Conservation (phyloP, 2,888 invertebrate genomes). For the Volucella inanis region DNA sequence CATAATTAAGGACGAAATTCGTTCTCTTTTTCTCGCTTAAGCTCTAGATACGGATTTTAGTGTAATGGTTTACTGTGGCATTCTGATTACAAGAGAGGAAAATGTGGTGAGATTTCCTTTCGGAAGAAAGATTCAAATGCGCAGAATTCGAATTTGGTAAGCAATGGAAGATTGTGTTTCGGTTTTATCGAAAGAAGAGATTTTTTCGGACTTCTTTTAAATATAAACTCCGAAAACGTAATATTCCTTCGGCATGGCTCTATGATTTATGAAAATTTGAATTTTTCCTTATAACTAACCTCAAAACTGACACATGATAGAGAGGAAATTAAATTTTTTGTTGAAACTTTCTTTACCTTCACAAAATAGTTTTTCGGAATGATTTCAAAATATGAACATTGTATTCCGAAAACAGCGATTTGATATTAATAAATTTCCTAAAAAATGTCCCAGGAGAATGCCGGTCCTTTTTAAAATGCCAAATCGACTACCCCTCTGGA, state of each 20-base stretch:
- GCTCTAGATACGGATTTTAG: constrained; percentile 7
- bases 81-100: constrained; percentile 49
- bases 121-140: constrained; percentile 23
- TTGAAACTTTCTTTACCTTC: too few relatives aligned
- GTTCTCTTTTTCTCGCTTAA: constrained; percentile 52
- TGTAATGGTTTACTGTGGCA: constrained; percentile 36
- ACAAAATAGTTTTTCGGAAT: too few relatives aligned
- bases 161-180: not conserved
- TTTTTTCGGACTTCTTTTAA: not conserved
- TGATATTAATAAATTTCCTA: too few relatives aligned
- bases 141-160: constrained; percentile 20
- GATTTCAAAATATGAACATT: too few relatives aligned
- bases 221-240: constrained; percentile 1
- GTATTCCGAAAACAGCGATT: too few relatives aligned
- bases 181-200: not conserved
- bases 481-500: not conserved
- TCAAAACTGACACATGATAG: too few relatives aligned
- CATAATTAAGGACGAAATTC: constrained; percentile 60
- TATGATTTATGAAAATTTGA: too few relatives aligned
- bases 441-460: not conserved
- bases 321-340: too few relatives aligned
- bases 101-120: constrained; percentile 38
- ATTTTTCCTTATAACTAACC: too few relatives aligned
- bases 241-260: not conserved
- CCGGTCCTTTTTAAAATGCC: constrained; percentile 13